Evolutionary conservation across 2,113 vertebrate genomes (phyloP).

Genomic region (Tetrax tetrax): DNA sequence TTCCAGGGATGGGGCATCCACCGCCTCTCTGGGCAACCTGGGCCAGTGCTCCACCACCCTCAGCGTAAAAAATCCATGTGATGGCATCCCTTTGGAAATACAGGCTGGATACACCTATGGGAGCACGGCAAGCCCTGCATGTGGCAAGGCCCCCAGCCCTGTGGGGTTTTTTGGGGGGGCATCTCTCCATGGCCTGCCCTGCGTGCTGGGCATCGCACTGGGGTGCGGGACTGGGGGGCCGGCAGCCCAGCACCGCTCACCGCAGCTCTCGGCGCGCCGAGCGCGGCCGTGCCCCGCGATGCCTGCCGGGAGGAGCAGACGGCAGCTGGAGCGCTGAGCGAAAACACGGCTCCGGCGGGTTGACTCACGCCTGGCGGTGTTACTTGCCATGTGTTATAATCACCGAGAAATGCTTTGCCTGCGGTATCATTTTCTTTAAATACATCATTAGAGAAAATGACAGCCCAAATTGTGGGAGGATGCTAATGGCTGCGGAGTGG

Average conservation of each 20-base stretch:
- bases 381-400: slow-evolving; percentile 28
- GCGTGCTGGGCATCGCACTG: fast-evolving
- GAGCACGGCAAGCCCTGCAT: fast-evolving
- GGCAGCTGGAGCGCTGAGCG: neutral
- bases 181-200: neutral
- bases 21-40: too few relatives aligned
- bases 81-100: neutral
- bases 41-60: too few relatives aligned
- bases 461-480: slow-evolving; percentile 58
- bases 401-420: slow-evolving; percentile 40
- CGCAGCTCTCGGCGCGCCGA: fast-evolving
- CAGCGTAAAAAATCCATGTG: too few relatives aligned
- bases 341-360: neutral
- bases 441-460: slow-evolving; percentile 65
- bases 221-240: neutral
- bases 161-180: fast-evolving
- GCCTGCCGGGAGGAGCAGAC: neutral
- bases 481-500: slow-evolving; percentile 36
- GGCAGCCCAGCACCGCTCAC: neutral
- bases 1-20: too few relatives aligned
- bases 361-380: slow-evolving; percentile 33
- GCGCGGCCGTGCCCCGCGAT: fast-evolving
- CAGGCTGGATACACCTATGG: too few relatives aligned
- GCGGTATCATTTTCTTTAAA: slow-evolving; percentile 63
- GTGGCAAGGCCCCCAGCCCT: neutral